Evolutionary conservation across 1,140 invertebrate genomes (phyloP), one percentile per base, ranked within the genome.

Genomic region (Drosophila pruinosa): DNA sequence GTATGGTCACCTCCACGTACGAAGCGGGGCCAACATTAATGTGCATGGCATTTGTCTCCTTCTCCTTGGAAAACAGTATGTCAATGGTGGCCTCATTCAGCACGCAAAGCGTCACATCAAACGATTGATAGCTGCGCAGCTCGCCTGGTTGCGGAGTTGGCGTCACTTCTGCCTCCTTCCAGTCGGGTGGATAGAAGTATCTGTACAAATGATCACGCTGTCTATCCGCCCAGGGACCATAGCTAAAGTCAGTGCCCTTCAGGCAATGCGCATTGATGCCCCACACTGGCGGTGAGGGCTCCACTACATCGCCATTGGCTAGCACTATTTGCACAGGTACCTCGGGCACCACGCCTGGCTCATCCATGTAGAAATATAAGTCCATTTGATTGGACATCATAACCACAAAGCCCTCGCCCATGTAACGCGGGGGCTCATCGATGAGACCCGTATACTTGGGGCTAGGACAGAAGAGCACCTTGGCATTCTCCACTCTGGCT

Each of bases 201-300:
- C 96, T 98, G 91, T 97, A 99, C 12, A 99, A 92, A 92, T 98
- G 95, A 91, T 99, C 98, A 62, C 98, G 93, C 91, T 99, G 98
- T 38, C 98, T 93, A 91, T 99, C 98, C 4, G 98, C 98, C 98
- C 98, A 99, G 3, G 99, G 98, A 1, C 98, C 98, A 88, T 99
- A 99, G 91, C 97, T 98, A 78, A 99, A 98, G 90, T 99, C 97
- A 0, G 98, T 99, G 17, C 94, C 98, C 93, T 99, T 98, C 1
- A 98, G 97, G 93, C 98, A 99, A 91, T 98, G 98, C 14, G 99
- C 96, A 91, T 98, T 97, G 3, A 99, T 94, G 2, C 97, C 97
- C 96, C 97, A 98, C 72, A 97, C 96, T 0, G 98, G 98, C 10
- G 97, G 97, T 63, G 97, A 96, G 10, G 97, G 96, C 85, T 97